Evolutionary conservation across 2,888 invertebrate genomes (phyloP).

Genomic region (Hemicrepidius hirtus): DNA sequence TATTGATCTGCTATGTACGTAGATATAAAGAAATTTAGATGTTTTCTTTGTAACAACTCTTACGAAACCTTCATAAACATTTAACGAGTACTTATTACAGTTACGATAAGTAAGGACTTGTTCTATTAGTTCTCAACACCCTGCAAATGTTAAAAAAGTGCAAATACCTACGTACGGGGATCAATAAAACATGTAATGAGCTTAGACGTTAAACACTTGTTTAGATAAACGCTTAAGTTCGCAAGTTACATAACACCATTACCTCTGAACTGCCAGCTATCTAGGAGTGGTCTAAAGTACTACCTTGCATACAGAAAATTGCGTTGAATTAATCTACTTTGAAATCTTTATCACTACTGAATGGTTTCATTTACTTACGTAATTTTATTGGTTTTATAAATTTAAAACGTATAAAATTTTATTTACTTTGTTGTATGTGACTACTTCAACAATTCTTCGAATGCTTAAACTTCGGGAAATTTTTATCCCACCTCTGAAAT

Average conservation of each 20-base stretch:
- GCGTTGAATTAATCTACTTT: too few relatives aligned
- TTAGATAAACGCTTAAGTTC: constrained; percentile 47
- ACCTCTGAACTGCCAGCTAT: constrained; percentile 56
- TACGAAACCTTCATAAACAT: background rate
- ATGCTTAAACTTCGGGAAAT: too few relatives aligned
- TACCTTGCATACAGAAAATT: background rate
- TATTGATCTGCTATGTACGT: too few relatives aligned
- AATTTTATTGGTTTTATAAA: too few relatives aligned
- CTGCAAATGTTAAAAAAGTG: constrained; percentile 1
- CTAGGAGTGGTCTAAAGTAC: constrained; percentile 48
- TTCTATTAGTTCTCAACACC: constrained; percentile 13
- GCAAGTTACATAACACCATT: constrained; percentile 52
- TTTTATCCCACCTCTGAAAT: too few relatives aligned
- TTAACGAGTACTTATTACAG: background rate
- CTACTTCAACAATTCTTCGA: too few relatives aligned
- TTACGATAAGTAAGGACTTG: background rate
- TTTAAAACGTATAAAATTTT: too few relatives aligned
- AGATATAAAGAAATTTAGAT: too few relatives aligned
- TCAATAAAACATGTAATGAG: constrained; percentile 41
- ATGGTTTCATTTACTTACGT: too few relatives aligned
- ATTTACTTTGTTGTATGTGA: too few relatives aligned
- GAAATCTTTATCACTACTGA: too few relatives aligned
- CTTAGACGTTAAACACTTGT: constrained; percentile 49
- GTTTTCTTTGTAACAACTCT: background rate
- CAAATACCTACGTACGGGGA: background rate